Percentiles rank a stretch among this genome's conserved stretches.
These are phyloP conservation scores for Catostylus mosaicus DNA, from an alignment of 30 jellyfish, hydroid and myxozoan genomes.

Conservation along the genomic window DNA sequence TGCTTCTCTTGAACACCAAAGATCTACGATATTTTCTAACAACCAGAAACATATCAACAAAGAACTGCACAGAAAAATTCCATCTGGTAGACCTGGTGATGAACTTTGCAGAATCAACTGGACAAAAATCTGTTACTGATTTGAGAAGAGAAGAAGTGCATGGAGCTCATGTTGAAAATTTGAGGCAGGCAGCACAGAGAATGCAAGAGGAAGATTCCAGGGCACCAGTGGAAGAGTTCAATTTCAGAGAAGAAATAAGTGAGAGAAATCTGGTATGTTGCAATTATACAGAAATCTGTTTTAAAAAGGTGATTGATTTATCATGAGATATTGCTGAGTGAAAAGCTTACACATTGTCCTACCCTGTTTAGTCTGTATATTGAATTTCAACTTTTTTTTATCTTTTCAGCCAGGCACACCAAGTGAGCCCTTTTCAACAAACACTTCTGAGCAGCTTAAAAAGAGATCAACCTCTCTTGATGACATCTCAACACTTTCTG, in stretches of 20 bases:
- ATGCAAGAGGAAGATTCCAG: slow-evolving; percentile 67
- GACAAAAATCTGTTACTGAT: slow-evolving; percentile 74
- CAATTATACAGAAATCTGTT: no score
- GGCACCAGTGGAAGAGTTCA: slow-evolving; percentile 6
- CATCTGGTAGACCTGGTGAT: slow-evolving; percentile 87
- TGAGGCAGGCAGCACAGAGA: slow-evolving; percentile 78
- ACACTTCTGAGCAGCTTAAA: not conserved
- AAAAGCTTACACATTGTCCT: no score
- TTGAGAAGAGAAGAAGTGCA: slow-evolving; percentile 69
- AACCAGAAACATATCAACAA: slow-evolving; percentile 66
- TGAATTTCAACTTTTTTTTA: no score
- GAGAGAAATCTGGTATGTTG: slow-evolving; percentile 23
- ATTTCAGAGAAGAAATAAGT: not conserved
- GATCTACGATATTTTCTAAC: slow-evolving; percentile 75
- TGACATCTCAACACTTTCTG: slow-evolving; percentile 72
- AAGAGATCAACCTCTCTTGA: slow-evolving; percentile 82
- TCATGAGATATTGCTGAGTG: no score
- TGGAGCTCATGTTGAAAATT: slow-evolving; percentile 68
- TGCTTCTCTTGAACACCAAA: slow-evolving; percentile 68
- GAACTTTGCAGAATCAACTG: slow-evolving; percentile 93
- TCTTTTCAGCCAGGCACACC: slow-evolving; percentile 62
- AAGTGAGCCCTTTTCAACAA: not conserved
- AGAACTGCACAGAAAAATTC: slow-evolving; percentile 83
- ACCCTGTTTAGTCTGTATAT: no score
- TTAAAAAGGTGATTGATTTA: no score